phyloP scores from a whole-genome alignment of 2,113 vertebrate genomes.

The Uria aalge region DNA sequence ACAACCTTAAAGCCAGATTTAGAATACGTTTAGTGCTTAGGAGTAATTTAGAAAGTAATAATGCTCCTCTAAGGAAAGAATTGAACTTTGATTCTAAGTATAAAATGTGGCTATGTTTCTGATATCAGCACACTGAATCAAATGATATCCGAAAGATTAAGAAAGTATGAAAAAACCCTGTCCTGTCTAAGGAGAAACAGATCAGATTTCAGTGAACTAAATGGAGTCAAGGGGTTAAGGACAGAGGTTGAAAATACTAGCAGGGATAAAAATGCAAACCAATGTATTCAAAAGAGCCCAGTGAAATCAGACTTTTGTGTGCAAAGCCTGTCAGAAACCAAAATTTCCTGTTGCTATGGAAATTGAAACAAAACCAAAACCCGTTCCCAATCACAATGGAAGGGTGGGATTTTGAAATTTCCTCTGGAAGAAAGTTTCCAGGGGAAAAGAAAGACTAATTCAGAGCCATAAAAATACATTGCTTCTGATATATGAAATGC shows the following conservation, averaged over 20 bases:
- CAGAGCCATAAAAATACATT: not conserved
- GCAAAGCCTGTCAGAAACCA: not conserved
- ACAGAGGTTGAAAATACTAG: not conserved
- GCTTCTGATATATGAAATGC: not conserved
- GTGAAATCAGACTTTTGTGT: not conserved
- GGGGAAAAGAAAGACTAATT: accelerated
- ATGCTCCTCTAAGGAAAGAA: not conserved
- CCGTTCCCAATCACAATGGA: not conserved
- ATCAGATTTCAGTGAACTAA: not conserved
- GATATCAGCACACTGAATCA: not conserved
- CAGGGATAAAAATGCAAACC: not conserved
- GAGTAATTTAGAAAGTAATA: not conserved
- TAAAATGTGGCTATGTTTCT: not conserved
- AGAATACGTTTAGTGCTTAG: not conserved
- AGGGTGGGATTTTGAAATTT: constrained; percentile 36
- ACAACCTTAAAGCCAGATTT: not conserved
- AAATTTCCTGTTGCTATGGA: not conserved
- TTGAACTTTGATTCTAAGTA: not conserved
- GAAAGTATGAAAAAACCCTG: not conserved
- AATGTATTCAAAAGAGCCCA: not conserved
- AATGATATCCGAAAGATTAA: constrained; percentile 16
- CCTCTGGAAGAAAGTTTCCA: not conserved
- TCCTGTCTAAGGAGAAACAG: not conserved
- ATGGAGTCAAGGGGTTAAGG: not conserved
- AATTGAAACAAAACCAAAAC: constrained; percentile 25